Conservation (phyloP, 2,888 invertebrate species). For the Oscheius sp. region DNA sequence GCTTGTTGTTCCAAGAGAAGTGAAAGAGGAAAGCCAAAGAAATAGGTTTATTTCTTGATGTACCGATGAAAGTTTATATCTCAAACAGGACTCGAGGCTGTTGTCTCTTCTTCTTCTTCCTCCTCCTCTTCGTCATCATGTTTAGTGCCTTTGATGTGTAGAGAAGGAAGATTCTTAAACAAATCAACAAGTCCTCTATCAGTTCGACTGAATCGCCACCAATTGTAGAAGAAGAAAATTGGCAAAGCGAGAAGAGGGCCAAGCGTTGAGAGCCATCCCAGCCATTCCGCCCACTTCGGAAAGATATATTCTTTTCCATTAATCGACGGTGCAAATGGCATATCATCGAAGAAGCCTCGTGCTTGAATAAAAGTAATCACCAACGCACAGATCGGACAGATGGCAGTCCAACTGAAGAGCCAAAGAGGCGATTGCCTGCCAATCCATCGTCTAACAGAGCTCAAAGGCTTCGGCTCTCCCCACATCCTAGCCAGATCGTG, state of each 20-base stretch:
- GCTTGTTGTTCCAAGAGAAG: too few species aligned
- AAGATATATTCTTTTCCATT: neutral
- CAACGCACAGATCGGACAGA: neutral
- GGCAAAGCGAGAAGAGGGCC: conserved; percentile 16
- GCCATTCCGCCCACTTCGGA: conserved; percentile 5
- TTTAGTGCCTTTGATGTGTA: neutral
- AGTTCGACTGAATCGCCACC: neutral
- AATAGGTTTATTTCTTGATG: too few species aligned
- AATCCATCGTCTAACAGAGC: neutral
- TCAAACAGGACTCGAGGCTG: too few species aligned
- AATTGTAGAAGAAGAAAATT: conserved; percentile 21
- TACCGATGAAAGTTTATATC: too few species aligned
- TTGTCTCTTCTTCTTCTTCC: too few species aligned
- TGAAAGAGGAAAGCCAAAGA: too few species aligned
- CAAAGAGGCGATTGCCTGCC: conserved; percentile 7
- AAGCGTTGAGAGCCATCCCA: conserved; percentile 18
- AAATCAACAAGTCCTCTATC: neutral
- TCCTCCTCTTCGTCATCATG: too few species aligned
- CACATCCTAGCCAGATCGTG: neutral
- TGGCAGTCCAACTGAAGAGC: conserved; percentile 12
- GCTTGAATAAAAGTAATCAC: neutral
- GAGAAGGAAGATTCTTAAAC: neutral
- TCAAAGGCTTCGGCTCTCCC: neutral
- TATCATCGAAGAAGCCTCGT: neutral
- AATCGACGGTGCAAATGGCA: neutral